phyloP scores from a whole-genome alignment of 2,113 vertebrate species.

The Phaetusa simplex region DNA sequence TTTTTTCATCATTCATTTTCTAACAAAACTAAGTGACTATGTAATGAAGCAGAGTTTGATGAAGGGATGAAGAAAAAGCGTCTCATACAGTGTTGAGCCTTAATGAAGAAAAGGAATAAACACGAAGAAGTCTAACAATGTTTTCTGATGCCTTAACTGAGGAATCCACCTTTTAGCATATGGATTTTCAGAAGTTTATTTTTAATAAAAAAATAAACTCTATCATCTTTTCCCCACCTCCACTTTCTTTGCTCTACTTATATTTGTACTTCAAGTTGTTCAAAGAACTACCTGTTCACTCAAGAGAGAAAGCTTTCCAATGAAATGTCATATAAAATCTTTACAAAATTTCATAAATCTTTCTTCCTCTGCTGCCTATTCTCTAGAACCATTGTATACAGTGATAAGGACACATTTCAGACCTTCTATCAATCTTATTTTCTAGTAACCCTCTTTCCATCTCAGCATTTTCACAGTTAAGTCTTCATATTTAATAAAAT shows the following conservation, averaged over 20 bases:
- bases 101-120: neutral
- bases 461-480: constrained; percentile 51
- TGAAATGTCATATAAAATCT: constrained; percentile 22
- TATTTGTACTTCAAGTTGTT: constrained; percentile 1
- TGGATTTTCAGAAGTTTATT: neutral
- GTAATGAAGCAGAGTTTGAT: neutral
- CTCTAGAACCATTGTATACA: neutral
- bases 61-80: neutral
- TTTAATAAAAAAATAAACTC: neutral
- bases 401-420: constrained; percentile 35
- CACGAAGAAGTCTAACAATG: neutral
- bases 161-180: neutral
- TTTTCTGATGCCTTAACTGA: neutral
- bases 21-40: neutral
- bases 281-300: constrained; percentile 1
- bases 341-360: neutral
- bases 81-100: neutral
- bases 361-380: constrained; percentile 30
- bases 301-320: neutral
- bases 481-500: constrained; percentile 24
- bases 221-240: neutral
- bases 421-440: constrained; percentile 25
- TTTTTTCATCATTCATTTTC: neutral
- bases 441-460: constrained; percentile 31
- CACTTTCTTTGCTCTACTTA: neutral